phyloP scores from a whole-genome alignment of 2,888 invertebrate species.

The Rutpela maculata region DNA sequence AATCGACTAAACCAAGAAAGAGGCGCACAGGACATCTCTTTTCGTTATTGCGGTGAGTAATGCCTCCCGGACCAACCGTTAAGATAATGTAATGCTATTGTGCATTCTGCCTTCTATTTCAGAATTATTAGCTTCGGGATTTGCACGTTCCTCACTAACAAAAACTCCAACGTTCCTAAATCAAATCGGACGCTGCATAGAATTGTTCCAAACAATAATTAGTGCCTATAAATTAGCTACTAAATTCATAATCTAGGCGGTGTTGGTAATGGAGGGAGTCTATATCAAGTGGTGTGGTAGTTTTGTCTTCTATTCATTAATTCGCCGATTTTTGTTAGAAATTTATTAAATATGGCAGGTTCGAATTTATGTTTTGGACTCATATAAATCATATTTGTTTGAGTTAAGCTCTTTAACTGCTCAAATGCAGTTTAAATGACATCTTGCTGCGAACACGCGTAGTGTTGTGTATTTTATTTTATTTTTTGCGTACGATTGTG shows the following conservation, averaged over 20 bases:
- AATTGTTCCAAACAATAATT: constrained; percentile 39
- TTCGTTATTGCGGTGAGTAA: constrained; percentile 51
- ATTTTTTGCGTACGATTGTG: too few relatives aligned
- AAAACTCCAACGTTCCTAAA: constrained; percentile 34
- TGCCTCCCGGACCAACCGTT: constrained; percentile 48
- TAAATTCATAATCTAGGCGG: constrained; percentile 34
- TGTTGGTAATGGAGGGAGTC: constrained; percentile 22
- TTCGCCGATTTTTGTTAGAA: constrained; percentile 12
- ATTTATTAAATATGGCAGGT: background rate
- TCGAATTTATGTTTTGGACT: background rate
- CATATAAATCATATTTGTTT: too few relatives aligned
- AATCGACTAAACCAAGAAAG: constrained; percentile 46
- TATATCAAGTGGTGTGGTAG: constrained; percentile 7
- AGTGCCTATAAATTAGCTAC: constrained; percentile 38
- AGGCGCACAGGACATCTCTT: constrained; percentile 47
- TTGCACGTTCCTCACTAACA: constrained; percentile 29
- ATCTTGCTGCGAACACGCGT: too few relatives aligned
- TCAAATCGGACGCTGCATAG: constrained; percentile 35
- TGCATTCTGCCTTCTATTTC: constrained; percentile 39
- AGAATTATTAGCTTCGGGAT: constrained; percentile 34
- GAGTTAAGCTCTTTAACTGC: too few relatives aligned
- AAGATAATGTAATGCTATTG: constrained; percentile 44
- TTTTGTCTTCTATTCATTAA: constrained; percentile 19
- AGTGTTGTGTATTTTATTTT: too few relatives aligned
- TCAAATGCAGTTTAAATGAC: too few relatives aligned